These are phyloP conservation scores for Paramisgurnus dabryanus DNA, from an alignment of 2,113 vertebrate genomes.

Conservation along the genomic window DNA sequence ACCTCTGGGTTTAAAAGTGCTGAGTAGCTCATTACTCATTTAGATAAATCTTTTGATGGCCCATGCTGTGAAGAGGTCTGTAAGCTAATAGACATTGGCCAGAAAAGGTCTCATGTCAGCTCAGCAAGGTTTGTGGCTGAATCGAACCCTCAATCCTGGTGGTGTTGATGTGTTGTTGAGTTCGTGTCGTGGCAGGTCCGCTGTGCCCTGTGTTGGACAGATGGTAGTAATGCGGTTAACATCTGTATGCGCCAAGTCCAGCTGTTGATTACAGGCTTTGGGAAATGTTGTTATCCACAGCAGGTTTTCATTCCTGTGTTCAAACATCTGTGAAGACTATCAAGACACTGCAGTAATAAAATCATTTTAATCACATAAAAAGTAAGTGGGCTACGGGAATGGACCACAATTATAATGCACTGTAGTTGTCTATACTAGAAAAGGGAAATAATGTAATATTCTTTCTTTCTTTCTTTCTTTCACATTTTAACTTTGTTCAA, in stretches of 20 bases:
- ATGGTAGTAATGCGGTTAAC: conserved; percentile 65
- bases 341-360: conserved; percentile 40
- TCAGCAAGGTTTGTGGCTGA: conserved; percentile 13
- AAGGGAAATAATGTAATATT: too few relatives aligned
- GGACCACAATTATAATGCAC: neutral
- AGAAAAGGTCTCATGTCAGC: conserved; percentile 12
- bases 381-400: conserved; percentile 15
- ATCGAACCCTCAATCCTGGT: conserved; percentile 27
- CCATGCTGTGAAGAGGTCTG: conserved; percentile 18
- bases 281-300: conserved; percentile 58
- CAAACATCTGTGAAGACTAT: conserved; percentile 63
- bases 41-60: conserved; percentile 56
- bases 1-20: conserved; percentile 43
- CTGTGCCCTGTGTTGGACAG: conserved; percentile 50
- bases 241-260: conserved; percentile 63
- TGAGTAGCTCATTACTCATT: conserved; percentile 68
- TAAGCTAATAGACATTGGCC: conserved; percentile 24
- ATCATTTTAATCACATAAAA: conserved; percentile 46
- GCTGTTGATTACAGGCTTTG: conserved; percentile 62
- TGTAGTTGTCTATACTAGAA: too few relatives aligned
- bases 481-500: too few relatives aligned
- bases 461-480: too few relatives aligned
- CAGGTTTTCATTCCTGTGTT: conserved; percentile 63
- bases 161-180: conserved; percentile 19
- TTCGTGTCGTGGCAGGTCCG: conserved; percentile 7